Evolutionary conservation across 2,888 invertebrate genomes (phyloP), one percentile per base, ranked within the genome.

Genomic region (Onchidella celtica): DNA sequence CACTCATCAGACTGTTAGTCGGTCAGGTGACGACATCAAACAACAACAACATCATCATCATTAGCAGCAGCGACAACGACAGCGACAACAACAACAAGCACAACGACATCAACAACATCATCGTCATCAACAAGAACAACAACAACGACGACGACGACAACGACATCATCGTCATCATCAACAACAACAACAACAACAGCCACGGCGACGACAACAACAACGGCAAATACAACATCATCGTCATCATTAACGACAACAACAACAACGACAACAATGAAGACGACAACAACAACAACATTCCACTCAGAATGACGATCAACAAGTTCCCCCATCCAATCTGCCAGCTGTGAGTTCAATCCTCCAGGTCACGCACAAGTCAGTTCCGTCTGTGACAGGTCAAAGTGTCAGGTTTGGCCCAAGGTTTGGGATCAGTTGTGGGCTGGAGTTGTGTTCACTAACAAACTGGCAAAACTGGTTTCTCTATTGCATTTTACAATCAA

Each of bases 11-110:
- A n/a, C n/a, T n/a, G n/a, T n/a, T n/a, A n/a, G n/a, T n/a, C n/a
- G n/a, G n/a, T n/a, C n/a, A n/a, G n/a, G n/a, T n/a, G n/a, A n/a
- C n/a, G n/a, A n/a, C n/a, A n/a, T n/a, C n/a, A n/a, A 32, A 66
- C 27, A 32, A 66, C 66, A 66, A 32, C 66, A 66, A 66, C 74
- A n/a, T 55, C 72, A 29, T 55, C 11, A n/a, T 21, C 36, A 11
- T 21, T 61, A 11, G 36, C 36, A 11, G 32, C 61, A 9, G 17
- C 74, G 3, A 74, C 74, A 36, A 74, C 61, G n/a, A 74, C 74
- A 36, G 61, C 74, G n/a, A 61, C 61, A 36, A 74, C 61, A 36
- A 74, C 74, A n/a, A 74, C 74, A n/a, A 59, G 61, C 3, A 61
- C 74, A 11, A 74, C 59, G 3, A 74, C 32, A 74, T 17, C 24